Evolutionary conservation across 2,797 vertebrate genomes (phyloP).

Genomic region (Lithobates pipiens): DNA sequence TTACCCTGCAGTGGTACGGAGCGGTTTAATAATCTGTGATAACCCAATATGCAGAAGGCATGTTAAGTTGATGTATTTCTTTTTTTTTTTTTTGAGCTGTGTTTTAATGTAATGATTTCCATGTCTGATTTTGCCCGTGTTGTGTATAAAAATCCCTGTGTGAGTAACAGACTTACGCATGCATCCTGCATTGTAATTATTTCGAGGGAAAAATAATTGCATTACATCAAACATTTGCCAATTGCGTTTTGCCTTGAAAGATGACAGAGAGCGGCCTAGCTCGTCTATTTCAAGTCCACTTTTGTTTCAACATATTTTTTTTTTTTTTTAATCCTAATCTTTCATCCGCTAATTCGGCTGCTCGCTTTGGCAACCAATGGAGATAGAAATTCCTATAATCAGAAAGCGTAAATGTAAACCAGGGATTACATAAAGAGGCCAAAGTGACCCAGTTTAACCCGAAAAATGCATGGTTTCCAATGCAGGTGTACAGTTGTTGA

Average conservation of each 20-base stretch:
- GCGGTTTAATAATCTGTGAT: conserved; percentile 9
- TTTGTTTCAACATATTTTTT: conserved; percentile 7
- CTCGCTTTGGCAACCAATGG: background rate
- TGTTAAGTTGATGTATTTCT: background rate
- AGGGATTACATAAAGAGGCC: conserved; percentile 14
- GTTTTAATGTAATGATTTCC: conserved; percentile 13
- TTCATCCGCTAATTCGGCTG: conserved; percentile 24
- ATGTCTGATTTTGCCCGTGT: conserved; percentile 3
- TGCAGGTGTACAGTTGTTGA: no score
- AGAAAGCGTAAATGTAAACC: background rate
- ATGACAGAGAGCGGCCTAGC: background rate
- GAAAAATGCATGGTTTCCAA: no score
- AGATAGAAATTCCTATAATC: conserved; percentile 3
- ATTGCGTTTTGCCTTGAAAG: conserved; percentile 2
- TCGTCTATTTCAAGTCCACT: background rate
- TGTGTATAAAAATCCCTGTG: conserved; percentile 15
- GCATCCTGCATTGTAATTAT: conserved; percentile 31
- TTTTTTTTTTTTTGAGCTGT: background rate
- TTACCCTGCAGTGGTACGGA: no score
- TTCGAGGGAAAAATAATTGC: conserved; percentile 12
- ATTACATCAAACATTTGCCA: conserved; percentile 37
- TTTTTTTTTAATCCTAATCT: conserved; percentile 30
- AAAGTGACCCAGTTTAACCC: conserved; percentile 18
- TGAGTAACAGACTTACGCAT: background rate
- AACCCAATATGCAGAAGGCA: background rate